Conservation (phyloP, 2,888 invertebrate genomes). For the Dinocampus coccinellae region DNA sequence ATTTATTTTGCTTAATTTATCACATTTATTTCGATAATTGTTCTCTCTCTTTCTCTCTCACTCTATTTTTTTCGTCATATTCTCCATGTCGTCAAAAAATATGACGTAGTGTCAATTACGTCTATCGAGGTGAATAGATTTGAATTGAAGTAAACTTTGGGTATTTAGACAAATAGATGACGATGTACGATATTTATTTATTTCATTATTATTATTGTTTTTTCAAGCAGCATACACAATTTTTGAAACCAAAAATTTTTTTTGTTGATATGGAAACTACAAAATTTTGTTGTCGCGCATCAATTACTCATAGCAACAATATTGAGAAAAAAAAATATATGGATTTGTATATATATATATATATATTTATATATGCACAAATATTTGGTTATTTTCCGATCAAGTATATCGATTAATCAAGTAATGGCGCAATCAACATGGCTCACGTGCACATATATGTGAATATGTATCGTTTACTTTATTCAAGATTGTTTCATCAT, state of each 20-base stretch:
- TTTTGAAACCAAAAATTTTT: background rate
- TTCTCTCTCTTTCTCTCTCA: too few relatives aligned
- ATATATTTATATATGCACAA: background rate
- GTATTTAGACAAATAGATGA: background rate
- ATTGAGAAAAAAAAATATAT: background rate
- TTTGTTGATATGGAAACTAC: constrained; percentile 19
- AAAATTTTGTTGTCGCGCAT: background rate
- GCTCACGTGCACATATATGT: constrained; percentile 11
- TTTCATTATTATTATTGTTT: background rate
- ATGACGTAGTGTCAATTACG: background rate
- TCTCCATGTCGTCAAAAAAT: constrained; percentile 16
- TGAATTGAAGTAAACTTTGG: background rate
- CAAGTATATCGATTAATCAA: background rate
- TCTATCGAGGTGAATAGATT: too few relatives aligned
- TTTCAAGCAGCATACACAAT: background rate
- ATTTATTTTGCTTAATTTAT: too few relatives aligned
- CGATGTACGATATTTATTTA: background rate
- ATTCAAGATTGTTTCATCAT: constrained; percentile 6
- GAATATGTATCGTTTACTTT: background rate
- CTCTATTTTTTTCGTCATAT: background rate
- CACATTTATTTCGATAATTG: too few relatives aligned
- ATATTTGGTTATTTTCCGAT: background rate
- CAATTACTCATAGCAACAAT: constrained; percentile 1
- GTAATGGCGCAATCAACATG: background rate
- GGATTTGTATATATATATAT: background rate